Base-by-base conservation (phyloP, 2,113 vertebrate genomes). In the Anser cygnoides region DNA sequence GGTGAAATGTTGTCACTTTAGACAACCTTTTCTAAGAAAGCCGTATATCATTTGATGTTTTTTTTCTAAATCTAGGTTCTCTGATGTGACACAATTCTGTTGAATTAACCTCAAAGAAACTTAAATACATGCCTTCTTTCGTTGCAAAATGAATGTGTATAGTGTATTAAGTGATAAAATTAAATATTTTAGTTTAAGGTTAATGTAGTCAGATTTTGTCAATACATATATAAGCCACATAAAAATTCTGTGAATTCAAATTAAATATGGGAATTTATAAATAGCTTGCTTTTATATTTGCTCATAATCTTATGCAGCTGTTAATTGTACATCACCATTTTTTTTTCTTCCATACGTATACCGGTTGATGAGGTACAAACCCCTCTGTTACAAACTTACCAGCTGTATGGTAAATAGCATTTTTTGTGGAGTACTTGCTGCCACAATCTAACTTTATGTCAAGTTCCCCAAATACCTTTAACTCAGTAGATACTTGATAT, bases 81-180 rank as follows among this genome's bases (percentile, higher is more conserved):
- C 7, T 80, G 44, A 49, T 84, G 16, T 91, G 43, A 49, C 20
- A 39, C 3, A n/a, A 66, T 50, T 76, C 11, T 89, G 6, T 68
- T 80, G 11, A 22, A 25, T 73, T 92, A 80, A 33, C n/a, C 50
- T 66, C 16, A 43, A 76, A 46, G 41, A 72, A 89, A 84, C 15
- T 0, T 0, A 3, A 37, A 4, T 67, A 22, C 2, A 3, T 9
- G 54, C 80, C 13, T 14, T 58, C 10, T 71, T 87, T 19, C 54
- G 14, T 20, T 65, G 26, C 52, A 46, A 4, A 35, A 29, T 35
- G 17, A 73, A 28, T 61, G 1, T n/a, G 22, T 87, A n/a, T 90
- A 70, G 68, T 49, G 5, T 71, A 35, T 67, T 43, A 43, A 85
- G 37, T 6, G 28, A 26, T 57, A 82, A 66, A 21, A 62, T 49